Conservation (phyloP, 2,888 invertebrate species). For the Electrophaes corylata region DNA sequence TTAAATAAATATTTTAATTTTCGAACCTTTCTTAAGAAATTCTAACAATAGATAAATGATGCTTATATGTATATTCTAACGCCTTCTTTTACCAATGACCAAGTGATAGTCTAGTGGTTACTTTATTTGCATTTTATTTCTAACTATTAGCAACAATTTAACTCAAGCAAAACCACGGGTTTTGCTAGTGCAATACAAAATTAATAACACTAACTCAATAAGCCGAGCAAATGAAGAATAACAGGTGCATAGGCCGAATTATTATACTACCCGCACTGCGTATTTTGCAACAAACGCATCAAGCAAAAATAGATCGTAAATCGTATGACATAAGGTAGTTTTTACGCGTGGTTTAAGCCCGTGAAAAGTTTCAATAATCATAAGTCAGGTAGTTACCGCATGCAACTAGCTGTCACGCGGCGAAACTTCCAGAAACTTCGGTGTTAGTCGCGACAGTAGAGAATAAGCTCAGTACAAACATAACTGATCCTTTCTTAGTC, state of each 20-base stretch:
- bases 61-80: too few species aligned
- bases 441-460: constrained; percentile 32
- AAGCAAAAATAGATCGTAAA: constrained; percentile 25
- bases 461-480: background rate
- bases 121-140: too few species aligned
- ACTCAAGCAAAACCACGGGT: too few species aligned
- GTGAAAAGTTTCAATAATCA: constrained; percentile 41
- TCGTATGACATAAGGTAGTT: constrained; percentile 4
- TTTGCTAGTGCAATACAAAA: constrained; percentile 10
- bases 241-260: constrained; percentile 40
- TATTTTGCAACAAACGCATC: constrained; percentile 39
- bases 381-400: constrained; percentile 45
- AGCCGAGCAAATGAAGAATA: constrained; percentile 41
- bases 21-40: too few species aligned
- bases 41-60: too few species aligned
- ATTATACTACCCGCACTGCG: constrained; percentile 52
- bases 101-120: too few species aligned
- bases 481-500: background rate
- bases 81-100: too few species aligned
- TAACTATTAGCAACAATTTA: too few species aligned
- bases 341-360: constrained; percentile 12
- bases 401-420: constrained; percentile 44
- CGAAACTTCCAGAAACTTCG: constrained; percentile 46
- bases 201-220: constrained; percentile 32
- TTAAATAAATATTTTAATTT: too few species aligned